Percentiles rank a stretch among this genome's conserved stretches.
Evolutionary conservation across 2,113 vertebrate species (phyloP).

Genomic region (Gymnocephalus cernua): DNA sequence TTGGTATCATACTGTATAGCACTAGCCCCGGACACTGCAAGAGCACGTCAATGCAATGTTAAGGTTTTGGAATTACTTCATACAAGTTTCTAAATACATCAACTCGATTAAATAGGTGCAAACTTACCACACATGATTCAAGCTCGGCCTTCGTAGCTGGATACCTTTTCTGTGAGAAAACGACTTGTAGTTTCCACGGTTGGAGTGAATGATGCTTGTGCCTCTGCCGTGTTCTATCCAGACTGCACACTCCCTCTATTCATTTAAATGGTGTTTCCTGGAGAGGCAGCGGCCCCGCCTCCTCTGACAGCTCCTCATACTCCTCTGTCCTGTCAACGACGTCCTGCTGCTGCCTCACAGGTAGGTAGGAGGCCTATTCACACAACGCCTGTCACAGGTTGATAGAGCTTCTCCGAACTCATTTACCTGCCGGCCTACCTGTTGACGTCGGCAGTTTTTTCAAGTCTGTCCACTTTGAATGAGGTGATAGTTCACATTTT

Average conservation of each 20-base stretch:
- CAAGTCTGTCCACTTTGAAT: not conserved
- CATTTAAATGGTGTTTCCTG: slow-evolving; percentile 68
- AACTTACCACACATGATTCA: slow-evolving; percentile 81
- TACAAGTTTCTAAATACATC: not conserved
- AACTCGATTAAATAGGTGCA: not conserved
- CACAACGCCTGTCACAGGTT: not conserved
- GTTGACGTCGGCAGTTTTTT: not conserved
- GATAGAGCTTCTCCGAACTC: not conserved
- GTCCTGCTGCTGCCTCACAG: slow-evolving; percentile 7
- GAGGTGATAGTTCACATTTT: not conserved
- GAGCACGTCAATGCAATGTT: not conserved
- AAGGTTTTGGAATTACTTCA: not conserved
- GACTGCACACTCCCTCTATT: slow-evolving; percentile 41
- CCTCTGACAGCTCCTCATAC: slow-evolving; percentile 40
- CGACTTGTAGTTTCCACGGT: not conserved
- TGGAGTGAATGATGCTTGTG: slow-evolving; percentile 47
- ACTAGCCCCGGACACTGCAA: not conserved
- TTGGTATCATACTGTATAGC: too few species aligned
- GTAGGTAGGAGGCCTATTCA: too few species aligned
- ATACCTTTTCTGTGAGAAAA: not conserved
- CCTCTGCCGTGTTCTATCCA: slow-evolving; percentile 35
- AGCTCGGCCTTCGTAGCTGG: not conserved
- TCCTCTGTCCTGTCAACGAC: not conserved
- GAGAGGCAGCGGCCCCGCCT: slow-evolving; percentile 56
- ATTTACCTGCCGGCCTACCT: not conserved